Conservation (phyloP, 1,140 invertebrate genomes). For the Drosophila pruinosa region DNA sequence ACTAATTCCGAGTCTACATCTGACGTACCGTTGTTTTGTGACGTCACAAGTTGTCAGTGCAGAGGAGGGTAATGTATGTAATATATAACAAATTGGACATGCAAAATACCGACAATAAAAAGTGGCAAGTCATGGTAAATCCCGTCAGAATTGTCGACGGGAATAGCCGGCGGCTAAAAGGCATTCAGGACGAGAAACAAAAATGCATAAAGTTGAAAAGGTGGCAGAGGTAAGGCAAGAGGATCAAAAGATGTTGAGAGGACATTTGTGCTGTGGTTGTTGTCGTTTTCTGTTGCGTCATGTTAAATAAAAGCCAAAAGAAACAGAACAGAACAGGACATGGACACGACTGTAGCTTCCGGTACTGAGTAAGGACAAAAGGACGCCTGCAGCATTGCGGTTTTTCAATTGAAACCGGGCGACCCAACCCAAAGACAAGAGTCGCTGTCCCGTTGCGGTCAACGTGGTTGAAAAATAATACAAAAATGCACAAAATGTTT, state of each 20-base stretch:
- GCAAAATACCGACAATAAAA: slow-evolving; percentile 49
- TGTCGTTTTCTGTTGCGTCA: slow-evolving; percentile 70
- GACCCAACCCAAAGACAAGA: not conserved
- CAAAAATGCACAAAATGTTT: slow-evolving; percentile 10
- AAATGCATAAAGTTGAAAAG: slow-evolving; percentile 36
- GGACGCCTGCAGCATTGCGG: slow-evolving; percentile 37
- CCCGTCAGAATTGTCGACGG: slow-evolving; percentile 41
- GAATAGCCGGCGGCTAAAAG: slow-evolving; percentile 55
- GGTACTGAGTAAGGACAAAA: slow-evolving; percentile 49
- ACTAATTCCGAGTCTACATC: too few species aligned
- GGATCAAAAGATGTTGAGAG: slow-evolving; percentile 61
- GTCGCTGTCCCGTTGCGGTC: slow-evolving; percentile 30
- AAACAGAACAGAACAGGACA: slow-evolving; percentile 70
- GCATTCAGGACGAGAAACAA: slow-evolving; percentile 23
- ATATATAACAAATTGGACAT: slow-evolving; percentile 34
- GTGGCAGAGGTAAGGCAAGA: slow-evolving; percentile 37
- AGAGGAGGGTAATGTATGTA: not conserved
- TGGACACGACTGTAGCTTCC: slow-evolving; percentile 59
- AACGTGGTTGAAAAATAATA: slow-evolving; percentile 43
- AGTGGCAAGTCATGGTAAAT: slow-evolving; percentile 56
- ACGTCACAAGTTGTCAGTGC: slow-evolving; percentile 15
- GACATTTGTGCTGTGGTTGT: slow-evolving; percentile 59
- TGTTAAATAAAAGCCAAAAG: slow-evolving; percentile 75
- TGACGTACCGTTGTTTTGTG: too few species aligned
- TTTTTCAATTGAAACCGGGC: slow-evolving; percentile 45